A percentile compares a stretch with the other conserved stretches of the same genome.
phyloP scores from a whole-genome alignment of 2,888 invertebrate genomes.

The Lepidocyrtoides sp. region DNA sequence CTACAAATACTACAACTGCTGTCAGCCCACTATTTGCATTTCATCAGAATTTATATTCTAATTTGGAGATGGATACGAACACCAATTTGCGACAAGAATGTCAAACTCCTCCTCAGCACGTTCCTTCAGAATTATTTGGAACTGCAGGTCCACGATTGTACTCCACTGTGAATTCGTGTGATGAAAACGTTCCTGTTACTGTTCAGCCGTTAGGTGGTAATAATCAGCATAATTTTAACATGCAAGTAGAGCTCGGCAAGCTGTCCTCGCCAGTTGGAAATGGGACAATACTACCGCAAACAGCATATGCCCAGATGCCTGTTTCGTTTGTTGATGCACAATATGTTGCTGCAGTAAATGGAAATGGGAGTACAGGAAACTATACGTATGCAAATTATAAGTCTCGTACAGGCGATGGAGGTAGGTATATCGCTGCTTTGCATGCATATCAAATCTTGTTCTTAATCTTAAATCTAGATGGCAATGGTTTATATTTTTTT shows the following conservation, averaged over 20 bases:
- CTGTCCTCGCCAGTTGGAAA: slow-evolving; percentile 19
- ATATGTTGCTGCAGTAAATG: not conserved
- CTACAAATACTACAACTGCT: slow-evolving; percentile 6
- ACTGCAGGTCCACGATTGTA: slow-evolving; percentile 38
- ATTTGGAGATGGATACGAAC: slow-evolving; percentile 28
- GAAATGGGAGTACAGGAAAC: slow-evolving; percentile 22
- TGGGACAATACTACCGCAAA: not conserved
- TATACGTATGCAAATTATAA: too few species aligned
- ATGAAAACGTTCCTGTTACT: slow-evolving; percentile 8
- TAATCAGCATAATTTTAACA: slow-evolving; percentile 54
- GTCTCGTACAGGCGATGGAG: slow-evolving; percentile 50
- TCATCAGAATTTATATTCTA: slow-evolving; percentile 73
- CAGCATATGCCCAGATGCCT: not conserved
- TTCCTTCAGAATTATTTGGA: slow-evolving; percentile 3
- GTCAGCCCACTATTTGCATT: slow-evolving; percentile 66
- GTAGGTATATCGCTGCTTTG: too few species aligned
- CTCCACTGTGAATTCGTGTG: slow-evolving; percentile 32
- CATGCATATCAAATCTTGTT: too few species aligned
- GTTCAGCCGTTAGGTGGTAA: slow-evolving; percentile 9
- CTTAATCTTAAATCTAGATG: not conserved
- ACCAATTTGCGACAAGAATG: slow-evolving; percentile 60
- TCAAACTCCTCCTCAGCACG: slow-evolving; percentile 50
- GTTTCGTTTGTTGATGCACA: not conserved
- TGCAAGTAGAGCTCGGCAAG: slow-evolving; percentile 38
- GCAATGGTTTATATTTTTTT: slow-evolving; percentile 26